Base-by-base conservation (phyloP, 1,140 invertebrate genomes). In the Philopotamus ludificatus region DNA sequence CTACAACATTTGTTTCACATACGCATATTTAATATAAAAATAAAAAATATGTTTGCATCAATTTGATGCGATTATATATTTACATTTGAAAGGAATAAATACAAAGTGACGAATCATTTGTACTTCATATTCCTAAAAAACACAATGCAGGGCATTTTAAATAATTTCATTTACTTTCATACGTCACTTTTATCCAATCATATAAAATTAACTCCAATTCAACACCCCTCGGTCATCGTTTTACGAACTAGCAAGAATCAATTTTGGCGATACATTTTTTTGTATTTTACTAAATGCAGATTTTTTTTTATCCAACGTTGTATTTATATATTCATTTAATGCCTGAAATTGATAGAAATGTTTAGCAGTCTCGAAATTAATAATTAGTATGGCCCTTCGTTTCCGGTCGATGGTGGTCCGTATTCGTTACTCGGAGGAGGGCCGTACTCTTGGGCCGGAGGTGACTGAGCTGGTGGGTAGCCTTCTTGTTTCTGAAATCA, bases 391-490 rank as follows among this genome's bases (percentile, higher is more conserved):
- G 67, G 67, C 2, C 67, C 67, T 39, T 69, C 67, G 58, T 65
- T 66, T 34, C 68, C 71, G 28, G 63, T 71, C 21, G 75, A 77
- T 18, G 79, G 78, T 34, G 79, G 75, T 26, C 78, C 79, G 67
- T 80, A 81, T 71, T 79, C 77, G 41, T 76, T 78, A 8, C 77
- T 79, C 1, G 79, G 79, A 12, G 78, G 79, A 7, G 79, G 73
- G 15, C 79, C 79, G 59, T 81, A 81, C 50, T 79, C 72, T n/a
- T 71, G 71, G 18, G 74, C 68, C 1, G 76, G 75, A 1, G 76
- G 75, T 0, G 74, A 66, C 1, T 58, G 70, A 1, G 77, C 77
- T 0, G 73, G 74, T 7, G 79, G 79, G 58, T 81, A 81, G 3
- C 79, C 79, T 71, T 80, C 78, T 73, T 81, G 79, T 73, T 81